Conservation (phyloP, 1,140 invertebrate species). For the Aplysia californica region DNA sequence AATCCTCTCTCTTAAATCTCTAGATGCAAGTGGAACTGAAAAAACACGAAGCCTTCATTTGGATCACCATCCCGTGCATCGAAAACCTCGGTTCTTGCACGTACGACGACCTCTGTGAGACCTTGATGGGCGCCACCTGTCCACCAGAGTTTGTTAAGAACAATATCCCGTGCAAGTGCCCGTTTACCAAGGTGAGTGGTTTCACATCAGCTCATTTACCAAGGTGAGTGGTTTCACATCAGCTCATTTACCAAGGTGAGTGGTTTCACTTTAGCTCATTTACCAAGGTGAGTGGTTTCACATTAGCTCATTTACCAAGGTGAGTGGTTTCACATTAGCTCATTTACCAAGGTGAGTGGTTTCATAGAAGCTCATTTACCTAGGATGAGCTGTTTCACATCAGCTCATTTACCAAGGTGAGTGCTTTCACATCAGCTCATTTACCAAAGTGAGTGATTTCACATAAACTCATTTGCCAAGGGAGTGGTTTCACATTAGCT, state of each 20-base stretch:
- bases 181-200: conserved; percentile 41
- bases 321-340: too few relatives aligned
- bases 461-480: not conserved
- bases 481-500: too few relatives aligned
- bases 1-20: too few relatives aligned
- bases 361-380: conserved; percentile 51
- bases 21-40: conserved; percentile 38
- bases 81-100: conserved; percentile 48
- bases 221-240: conserved; percentile 25
- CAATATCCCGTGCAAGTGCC: conserved; percentile 52
- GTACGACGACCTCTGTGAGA: conserved; percentile 46
- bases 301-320: not conserved
- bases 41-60: conserved; percentile 36
- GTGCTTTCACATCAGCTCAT: not conserved
- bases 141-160: conserved; percentile 41
- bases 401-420: conserved; percentile 24
- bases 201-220: not conserved
- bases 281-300: conserved; percentile 26
- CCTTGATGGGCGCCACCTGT: conserved; percentile 36
- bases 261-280: not conserved
- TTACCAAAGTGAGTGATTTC: conserved; percentile 26
- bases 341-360: too few relatives aligned
- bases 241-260: conserved; percentile 25
- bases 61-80: conserved; percentile 50
- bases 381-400: conserved; percentile 28